phyloP scores from a whole-genome alignment of 1,140 invertebrate genomes.

The Tetragnatha versicolor region DNA sequence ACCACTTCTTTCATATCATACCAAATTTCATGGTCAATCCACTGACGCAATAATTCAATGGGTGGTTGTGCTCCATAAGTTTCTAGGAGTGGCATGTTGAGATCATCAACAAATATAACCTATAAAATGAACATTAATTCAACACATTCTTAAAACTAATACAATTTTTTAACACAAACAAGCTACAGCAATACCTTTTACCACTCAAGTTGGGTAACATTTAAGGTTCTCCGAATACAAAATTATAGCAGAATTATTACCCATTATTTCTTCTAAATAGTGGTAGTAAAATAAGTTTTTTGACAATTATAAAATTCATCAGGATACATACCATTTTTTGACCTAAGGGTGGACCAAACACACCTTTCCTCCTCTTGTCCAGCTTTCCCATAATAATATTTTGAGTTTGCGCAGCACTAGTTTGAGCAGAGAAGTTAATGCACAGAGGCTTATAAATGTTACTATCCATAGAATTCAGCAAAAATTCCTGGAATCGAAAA shows the following conservation, averaged over 20 bases:
- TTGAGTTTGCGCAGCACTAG: slow-evolving; percentile 90
- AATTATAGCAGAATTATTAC: background rate
- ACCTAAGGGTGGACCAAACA: slow-evolving; percentile 90
- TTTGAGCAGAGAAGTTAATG: slow-evolving; percentile 93
- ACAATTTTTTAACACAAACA: too few relatives aligned
- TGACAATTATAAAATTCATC: too few relatives aligned
- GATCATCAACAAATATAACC: slow-evolving; percentile 92
- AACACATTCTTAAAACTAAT: background rate
- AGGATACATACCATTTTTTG: slow-evolving; percentile 73
- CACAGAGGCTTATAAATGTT: slow-evolving; percentile 84
- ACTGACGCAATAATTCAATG: slow-evolving; percentile 88
- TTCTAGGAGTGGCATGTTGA: slow-evolving; percentile 89
- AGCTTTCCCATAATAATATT: slow-evolving; percentile 95
- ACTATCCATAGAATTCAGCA: slow-evolving; percentile 82
- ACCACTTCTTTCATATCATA: slow-evolving; percentile 88
- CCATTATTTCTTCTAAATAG: background rate
- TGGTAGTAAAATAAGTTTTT: background rate
- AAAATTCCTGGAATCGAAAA: slow-evolving; percentile 72
- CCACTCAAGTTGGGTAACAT: background rate
- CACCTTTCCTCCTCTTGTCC: slow-evolving; percentile 91
- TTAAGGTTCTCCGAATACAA: background rate
- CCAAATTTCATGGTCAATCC: slow-evolving; percentile 90
- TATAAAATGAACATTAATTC: slow-evolving; percentile 59
- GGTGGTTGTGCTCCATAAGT: slow-evolving; percentile 90
- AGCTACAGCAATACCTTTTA: too few relatives aligned